Evolutionary conservation across 2,888 invertebrate genomes (phyloP).

Genomic region (Lasioglossum morio): DNA sequence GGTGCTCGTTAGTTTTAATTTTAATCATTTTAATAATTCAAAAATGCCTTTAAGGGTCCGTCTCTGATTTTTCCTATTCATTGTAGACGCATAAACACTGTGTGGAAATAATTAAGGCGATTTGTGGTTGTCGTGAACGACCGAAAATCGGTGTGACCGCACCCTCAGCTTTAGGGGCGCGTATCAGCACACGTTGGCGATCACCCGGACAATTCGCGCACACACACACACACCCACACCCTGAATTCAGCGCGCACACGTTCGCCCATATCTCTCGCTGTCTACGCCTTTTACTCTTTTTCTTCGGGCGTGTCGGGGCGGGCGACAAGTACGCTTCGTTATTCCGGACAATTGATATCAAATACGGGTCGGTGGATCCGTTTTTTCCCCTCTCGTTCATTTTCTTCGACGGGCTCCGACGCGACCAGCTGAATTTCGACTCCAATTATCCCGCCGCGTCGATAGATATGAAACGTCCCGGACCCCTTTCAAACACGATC

Average conservation of each 20-base stretch:
- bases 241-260: background rate
- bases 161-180: background rate
- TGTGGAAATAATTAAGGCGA: background rate
- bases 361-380: conserved; percentile 19
- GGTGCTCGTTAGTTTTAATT: no score
- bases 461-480: conserved; percentile 24
- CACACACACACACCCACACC: background rate
- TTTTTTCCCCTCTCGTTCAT: conserved; percentile 2
- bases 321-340: conserved; percentile 40
- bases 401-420: background rate
- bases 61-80: no score
- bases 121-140: no score
- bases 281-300: conserved; percentile 4
- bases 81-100: no score
- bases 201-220: background rate
- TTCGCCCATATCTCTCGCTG: background rate
- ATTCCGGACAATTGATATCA: conserved; percentile 47
- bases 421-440: conserved; percentile 30
- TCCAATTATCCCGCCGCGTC: conserved; percentile 26
- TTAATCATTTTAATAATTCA: no score
- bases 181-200: background rate
- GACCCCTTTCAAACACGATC: conserved; percentile 1
- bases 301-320: conserved; percentile 8
- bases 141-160: background rate
- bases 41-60: no score